Evolutionary conservation across 2,888 invertebrate genomes (phyloP).

Genomic region (Drosophila aldrichi): DNA sequence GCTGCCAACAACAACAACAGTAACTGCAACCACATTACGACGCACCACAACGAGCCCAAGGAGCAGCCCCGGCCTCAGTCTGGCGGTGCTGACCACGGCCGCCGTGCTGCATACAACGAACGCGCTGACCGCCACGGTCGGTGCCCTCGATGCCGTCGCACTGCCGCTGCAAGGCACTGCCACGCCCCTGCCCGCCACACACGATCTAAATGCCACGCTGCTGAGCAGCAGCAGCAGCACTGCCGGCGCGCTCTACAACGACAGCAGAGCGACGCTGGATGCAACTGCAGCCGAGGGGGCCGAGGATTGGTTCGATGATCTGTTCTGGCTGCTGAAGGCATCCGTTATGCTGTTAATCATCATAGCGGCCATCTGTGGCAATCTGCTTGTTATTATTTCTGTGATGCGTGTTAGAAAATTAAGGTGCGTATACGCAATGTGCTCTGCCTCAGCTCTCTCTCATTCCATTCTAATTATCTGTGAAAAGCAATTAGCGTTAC

Average conservation of each 20-base stretch:
- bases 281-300: slow-evolving; percentile 28
- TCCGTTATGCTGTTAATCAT: slow-evolving; percentile 95
- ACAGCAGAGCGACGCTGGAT: slow-evolving; percentile 49
- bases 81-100: slow-evolving; percentile 52
- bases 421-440: slow-evolving; percentile 82
- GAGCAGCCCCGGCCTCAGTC: slow-evolving; percentile 31
- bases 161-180: slow-evolving; percentile 66
- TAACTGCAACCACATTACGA: slow-evolving; percentile 2
- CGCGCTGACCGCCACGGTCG: slow-evolving; percentile 50
- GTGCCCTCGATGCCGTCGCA: slow-evolving; percentile 43
- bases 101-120: slow-evolving; percentile 65
- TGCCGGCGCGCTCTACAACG: slow-evolving; percentile 56
- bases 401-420: slow-evolving; percentile 91
- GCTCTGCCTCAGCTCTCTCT: not conserved
- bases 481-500: slow-evolving; percentile 71
- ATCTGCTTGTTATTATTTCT: slow-evolving; percentile 94
- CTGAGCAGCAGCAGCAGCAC: slow-evolving; percentile 40
- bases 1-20: not conserved
- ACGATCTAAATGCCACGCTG: slow-evolving; percentile 61
- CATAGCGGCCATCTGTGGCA: slow-evolving; percentile 94
- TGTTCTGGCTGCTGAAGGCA: slow-evolving; percentile 89
- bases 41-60: slow-evolving; percentile 33
- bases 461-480: slow-evolving; percentile 67
- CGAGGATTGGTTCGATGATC: slow-evolving; percentile 87
- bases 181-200: slow-evolving; percentile 48